Evolutionary conservation across 2,113 vertebrate species (phyloP).

Genomic region (Scartelaos histophorus): DNA sequence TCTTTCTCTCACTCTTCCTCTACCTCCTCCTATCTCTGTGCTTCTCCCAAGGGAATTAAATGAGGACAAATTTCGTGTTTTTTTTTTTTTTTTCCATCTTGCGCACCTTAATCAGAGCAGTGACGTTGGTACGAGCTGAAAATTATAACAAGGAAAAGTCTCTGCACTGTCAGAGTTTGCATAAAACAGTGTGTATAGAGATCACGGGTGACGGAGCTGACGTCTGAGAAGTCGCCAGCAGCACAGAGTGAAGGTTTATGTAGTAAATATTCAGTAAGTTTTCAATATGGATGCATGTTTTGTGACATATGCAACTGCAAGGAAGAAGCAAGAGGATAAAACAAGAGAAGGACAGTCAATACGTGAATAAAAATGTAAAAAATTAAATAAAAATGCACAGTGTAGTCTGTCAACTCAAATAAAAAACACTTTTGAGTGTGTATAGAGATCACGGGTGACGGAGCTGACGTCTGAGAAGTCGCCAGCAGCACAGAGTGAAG

Average conservation of each 20-base stretch:
- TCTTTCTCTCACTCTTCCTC: too few species aligned
- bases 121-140: conserved; percentile 57
- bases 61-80: conserved; percentile 62
- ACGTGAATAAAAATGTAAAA: neutral
- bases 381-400: neutral
- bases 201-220: neutral
- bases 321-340: conserved; percentile 2
- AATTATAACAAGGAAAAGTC: conserved; percentile 32
- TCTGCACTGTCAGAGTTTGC: conserved; percentile 27
- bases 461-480: conserved; percentile 14
- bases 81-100: conserved; percentile 47
- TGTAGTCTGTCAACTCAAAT: too few species aligned
- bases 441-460: neutral
- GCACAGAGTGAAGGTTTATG: conserved; percentile 3
- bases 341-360: neutral
- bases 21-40: conserved; percentile 14
- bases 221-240: conserved; percentile 15
- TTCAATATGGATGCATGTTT: neutral
- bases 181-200: conserved; percentile 16
- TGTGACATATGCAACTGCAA: neutral
- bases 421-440: too few species aligned
- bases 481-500: conserved; percentile 10
- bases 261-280: conserved; percentile 6
- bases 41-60: conserved; percentile 56
- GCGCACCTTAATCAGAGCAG: conserved; percentile 66